Evolutionary conservation across 2,888 invertebrate genomes (phyloP), one percentile per base, ranked within the genome.

Genomic region (Sialis lutaria): DNA sequence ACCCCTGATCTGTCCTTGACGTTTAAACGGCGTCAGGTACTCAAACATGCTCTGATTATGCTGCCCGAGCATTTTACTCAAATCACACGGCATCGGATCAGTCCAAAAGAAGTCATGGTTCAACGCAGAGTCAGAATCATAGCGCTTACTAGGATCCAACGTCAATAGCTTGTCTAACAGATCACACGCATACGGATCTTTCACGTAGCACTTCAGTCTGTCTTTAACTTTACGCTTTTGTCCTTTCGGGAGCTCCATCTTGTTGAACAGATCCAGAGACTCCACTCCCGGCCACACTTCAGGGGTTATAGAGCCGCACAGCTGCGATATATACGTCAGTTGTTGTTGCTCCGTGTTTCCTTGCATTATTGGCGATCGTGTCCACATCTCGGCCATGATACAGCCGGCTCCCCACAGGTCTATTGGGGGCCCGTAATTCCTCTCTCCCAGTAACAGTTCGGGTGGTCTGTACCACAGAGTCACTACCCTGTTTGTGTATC

Each of bases 341-440:
- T 99, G 98, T 60, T 92, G 89, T 58, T 95, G 95, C 57, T 98
- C 98, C 0, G 95, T 92, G 44, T 86, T 89, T 12, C 98, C 98
- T 65, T 89, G 89, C 89, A 91, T 90, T 50, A 91, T 90, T 0
- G 91, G 97, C 5, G 84, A 84, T 13, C 85, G 70, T 0, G 95
- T 97, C 97, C 97, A 98, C 91, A 98, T 91, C 69, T 98, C 98
- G 0, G 97, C 97, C 97, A 98, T 97, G 51, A 98, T 98, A 61
- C 98, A 99, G 0, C 98, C 98, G 0, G 93, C 96, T 1, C 89
- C 89, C 89, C 89, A 89, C 69, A 97, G 77, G 69, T 99, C 98
- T 9, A 98, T 93, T 0, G 95, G 88, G 1, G 96, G 91, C 0
- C 93, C 93, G 59, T 98, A 98, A 66, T 95, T 91, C 9, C 97